Conservation (phyloP, 2,888 invertebrate genomes). For the Bombylius discolor region DNA sequence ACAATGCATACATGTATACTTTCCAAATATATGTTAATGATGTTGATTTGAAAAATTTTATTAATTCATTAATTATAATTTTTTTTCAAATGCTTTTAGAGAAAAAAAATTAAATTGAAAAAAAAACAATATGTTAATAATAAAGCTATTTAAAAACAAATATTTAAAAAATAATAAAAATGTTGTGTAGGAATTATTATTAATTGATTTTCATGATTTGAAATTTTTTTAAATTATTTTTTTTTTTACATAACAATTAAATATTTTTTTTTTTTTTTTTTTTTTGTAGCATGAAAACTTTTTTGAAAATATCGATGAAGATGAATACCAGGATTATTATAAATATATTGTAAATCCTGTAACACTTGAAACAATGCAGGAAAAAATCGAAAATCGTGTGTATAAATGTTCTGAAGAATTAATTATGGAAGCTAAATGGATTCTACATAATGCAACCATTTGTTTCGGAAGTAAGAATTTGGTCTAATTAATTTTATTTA, state of each 20-base stretch:
- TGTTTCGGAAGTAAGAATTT: constrained; percentile 68
- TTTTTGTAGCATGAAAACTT: constrained; percentile 61
- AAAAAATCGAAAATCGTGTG: constrained; percentile 57
- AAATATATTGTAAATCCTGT: constrained; percentile 80
- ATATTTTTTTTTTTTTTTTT: background rate
- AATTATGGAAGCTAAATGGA: constrained; percentile 83
- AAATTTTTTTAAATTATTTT: background rate
- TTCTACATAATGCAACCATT: constrained; percentile 82
- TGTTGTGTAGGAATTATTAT: too few species aligned
- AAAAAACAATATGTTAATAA: too few species aligned
- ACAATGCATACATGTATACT: too few species aligned
- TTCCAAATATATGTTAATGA: too few species aligned
- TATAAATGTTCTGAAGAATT: constrained; percentile 86
- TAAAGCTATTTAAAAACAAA: too few species aligned
- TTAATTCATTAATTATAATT: too few species aligned
- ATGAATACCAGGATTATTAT: constrained; percentile 59
- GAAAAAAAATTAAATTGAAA: too few species aligned
- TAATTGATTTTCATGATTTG: too few species aligned
- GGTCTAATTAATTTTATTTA: background rate
- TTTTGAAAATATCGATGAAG: constrained; percentile 56
- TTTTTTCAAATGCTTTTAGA: too few species aligned
- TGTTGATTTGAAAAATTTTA: too few species aligned
- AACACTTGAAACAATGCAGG: constrained; percentile 61
- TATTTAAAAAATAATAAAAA: too few species aligned
- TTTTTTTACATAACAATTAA: background rate